Percentiles rank a stretch among this genome's conserved stretches.
These are phyloP conservation scores for Leptestheria dahalacensis DNA, from an alignment of 1,140 invertebrate species.

Conservation along the genomic window DNA sequence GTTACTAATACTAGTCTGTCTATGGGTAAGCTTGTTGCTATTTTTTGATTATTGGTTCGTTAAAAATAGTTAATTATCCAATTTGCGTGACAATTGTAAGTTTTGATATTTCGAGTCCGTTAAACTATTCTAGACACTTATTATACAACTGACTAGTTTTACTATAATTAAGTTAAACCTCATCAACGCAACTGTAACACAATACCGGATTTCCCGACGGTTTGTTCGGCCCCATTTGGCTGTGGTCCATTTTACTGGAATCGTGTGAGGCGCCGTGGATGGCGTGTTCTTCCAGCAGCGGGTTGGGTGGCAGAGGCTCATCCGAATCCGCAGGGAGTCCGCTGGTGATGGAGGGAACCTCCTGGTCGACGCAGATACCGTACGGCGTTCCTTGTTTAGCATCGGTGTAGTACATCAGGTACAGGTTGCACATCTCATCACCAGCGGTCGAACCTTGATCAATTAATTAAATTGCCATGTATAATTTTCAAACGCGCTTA, in stretches of 20 bases:
- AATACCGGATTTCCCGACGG: neutral
- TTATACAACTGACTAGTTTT: too few species aligned
- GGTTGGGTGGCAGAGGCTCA: conserved; percentile 30
- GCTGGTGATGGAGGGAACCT: conserved; percentile 16
- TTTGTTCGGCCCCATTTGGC: neutral
- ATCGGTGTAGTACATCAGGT: conserved; percentile 46
- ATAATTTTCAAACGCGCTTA: too few species aligned
- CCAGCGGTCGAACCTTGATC: conserved; percentile 37
- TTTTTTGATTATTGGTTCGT: too few species aligned
- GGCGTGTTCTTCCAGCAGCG: conserved; percentile 31
- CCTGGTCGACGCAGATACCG: conserved; percentile 18
- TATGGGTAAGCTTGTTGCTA: too few species aligned
- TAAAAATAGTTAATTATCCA: too few species aligned
- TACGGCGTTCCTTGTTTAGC: conserved; percentile 16
- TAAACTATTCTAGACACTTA: too few species aligned
- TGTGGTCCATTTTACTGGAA: neutral
- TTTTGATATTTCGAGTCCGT: too few species aligned
- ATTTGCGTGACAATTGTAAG: too few species aligned
- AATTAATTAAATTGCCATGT: too few species aligned
- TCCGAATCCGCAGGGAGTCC: conserved; percentile 27
- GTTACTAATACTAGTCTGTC: too few species aligned
- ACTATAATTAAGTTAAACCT: too few species aligned
- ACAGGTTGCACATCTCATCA: conserved; percentile 57
- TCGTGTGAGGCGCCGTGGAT: conserved; percentile 2
- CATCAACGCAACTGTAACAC: too few species aligned